phyloP scores from a whole-genome alignment of 1,140 invertebrate genomes.

The Dendroctonus ponderosae region DNA sequence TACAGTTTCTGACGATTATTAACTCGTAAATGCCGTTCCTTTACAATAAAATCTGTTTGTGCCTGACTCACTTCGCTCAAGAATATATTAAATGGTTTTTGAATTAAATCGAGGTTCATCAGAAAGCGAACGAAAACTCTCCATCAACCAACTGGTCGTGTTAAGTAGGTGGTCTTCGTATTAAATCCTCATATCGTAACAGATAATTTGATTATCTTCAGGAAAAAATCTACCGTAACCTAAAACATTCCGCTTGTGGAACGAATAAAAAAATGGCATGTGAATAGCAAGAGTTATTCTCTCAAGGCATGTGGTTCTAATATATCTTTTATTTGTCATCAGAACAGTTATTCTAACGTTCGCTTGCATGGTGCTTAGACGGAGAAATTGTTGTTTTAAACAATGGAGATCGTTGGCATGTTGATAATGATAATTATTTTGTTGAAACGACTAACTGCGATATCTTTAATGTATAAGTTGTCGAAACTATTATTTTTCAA shows the following conservation, averaged over 20 bases:
- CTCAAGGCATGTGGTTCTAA: conserved; percentile 7
- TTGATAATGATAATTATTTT: conserved; percentile 22
- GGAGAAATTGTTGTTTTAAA: conserved; percentile 16
- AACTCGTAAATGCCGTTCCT: too few species aligned
- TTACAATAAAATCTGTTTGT: too few species aligned
- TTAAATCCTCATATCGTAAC: too few species aligned
- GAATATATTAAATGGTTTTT: too few species aligned
- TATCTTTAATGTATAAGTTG: not conserved
- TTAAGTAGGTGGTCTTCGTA: too few species aligned
- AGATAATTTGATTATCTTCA: too few species aligned
- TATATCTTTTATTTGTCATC: conserved; percentile 26
- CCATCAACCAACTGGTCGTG: too few species aligned
- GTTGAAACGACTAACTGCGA: conserved; percentile 6
- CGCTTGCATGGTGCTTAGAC: conserved; percentile 10
- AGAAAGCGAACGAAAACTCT: too few species aligned
- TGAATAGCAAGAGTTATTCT: conserved; percentile 7
- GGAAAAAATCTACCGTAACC: not conserved
- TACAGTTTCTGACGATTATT: too few species aligned
- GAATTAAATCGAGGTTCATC: too few species aligned
- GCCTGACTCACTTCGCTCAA: too few species aligned
- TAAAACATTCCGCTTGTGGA: not conserved
- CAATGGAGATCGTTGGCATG: conserved; percentile 13
- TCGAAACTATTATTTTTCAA: too few species aligned
- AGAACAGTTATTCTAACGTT: conserved; percentile 28
- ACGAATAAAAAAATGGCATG: conserved; percentile 2